phyloP scores from a whole-genome alignment of 2,113 vertebrate species.

The Oncorhynchus gorbuscha region DNA sequence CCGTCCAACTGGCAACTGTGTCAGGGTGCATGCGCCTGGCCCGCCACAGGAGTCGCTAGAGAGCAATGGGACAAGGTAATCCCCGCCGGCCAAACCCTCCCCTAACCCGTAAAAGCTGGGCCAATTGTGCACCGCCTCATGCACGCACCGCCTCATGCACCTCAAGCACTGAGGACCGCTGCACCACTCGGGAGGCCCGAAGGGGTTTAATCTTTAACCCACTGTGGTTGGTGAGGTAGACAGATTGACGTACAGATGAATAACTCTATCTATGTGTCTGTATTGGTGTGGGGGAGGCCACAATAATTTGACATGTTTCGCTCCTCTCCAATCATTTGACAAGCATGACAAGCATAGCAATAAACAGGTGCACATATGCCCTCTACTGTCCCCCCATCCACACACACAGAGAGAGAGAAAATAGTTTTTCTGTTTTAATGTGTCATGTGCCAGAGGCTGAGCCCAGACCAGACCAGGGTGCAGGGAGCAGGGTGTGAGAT shows the following conservation, averaged over 20 bases:
- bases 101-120: too few species aligned
- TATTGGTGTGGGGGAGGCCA: not conserved
- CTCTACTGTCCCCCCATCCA: conserved; percentile 20
- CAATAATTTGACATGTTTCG: conserved; percentile 23
- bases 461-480: conserved; percentile 39
- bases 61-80: too few species aligned
- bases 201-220: conserved; percentile 19
- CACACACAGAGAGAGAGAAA: not conserved
- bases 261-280: not conserved
- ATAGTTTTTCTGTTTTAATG: conserved; percentile 40
- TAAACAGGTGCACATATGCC: conserved; percentile 62
- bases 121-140: too few species aligned
- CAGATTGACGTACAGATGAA: conserved; percentile 9
- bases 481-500: conserved; percentile 68
- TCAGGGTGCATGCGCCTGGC: conserved; percentile 48
- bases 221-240: conserved; percentile 8
- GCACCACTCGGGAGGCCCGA: conserved; percentile 30
- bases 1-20: too few species aligned
- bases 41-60: conserved; percentile 26
- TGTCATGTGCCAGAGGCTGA: conserved; percentile 65
- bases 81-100: too few species aligned
- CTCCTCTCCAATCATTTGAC: conserved; percentile 44
- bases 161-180: too few species aligned
- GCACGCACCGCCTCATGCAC: too few species aligned
- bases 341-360: conserved; percentile 51